Conservation (phyloP, 1,140 invertebrate species). For the Tetramorium parvispinum region DNA sequence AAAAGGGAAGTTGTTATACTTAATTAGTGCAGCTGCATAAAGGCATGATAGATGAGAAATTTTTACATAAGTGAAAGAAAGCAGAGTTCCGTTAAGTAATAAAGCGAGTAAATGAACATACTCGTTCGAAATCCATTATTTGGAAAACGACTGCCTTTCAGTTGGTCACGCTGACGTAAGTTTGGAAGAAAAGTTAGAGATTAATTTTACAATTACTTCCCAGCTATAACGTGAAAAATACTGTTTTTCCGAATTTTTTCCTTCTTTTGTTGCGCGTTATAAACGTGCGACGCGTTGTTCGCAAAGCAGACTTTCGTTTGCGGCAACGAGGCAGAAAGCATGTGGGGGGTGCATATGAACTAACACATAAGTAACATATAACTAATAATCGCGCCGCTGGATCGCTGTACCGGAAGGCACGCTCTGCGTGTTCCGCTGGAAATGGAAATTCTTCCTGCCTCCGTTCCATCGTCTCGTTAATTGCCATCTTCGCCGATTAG, state of each 20-base stretch:
- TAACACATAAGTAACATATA: constrained; percentile 19
- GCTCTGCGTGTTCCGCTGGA: constrained; percentile 80
- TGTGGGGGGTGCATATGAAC: background rate
- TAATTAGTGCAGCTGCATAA: constrained; percentile 19
- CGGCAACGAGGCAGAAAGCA: background rate
- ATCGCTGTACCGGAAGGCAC: constrained; percentile 84
- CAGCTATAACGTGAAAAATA: background rate
- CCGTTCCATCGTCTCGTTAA: constrained; percentile 63
- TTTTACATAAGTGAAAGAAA: constrained; percentile 40
- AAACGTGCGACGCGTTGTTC: background rate
- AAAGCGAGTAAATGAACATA: background rate
- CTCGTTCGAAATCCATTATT: background rate
- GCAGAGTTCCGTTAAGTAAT: constrained; percentile 26
- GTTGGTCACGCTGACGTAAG: background rate
- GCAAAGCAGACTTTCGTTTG: constrained; percentile 11
- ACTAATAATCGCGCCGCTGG: constrained; percentile 72
- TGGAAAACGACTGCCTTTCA: background rate
- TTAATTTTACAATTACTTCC: background rate
- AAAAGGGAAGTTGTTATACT: constrained; percentile 31
- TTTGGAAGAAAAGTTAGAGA: background rate
- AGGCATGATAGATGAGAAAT: constrained; percentile 34
- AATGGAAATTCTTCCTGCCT: constrained; percentile 81
- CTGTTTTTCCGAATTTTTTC: background rate
- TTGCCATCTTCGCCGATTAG: constrained; percentile 58
- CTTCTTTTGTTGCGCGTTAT: background rate